Conservation (phyloP, 2,888 invertebrate genomes). For the Eupithecia exiguata region DNA sequence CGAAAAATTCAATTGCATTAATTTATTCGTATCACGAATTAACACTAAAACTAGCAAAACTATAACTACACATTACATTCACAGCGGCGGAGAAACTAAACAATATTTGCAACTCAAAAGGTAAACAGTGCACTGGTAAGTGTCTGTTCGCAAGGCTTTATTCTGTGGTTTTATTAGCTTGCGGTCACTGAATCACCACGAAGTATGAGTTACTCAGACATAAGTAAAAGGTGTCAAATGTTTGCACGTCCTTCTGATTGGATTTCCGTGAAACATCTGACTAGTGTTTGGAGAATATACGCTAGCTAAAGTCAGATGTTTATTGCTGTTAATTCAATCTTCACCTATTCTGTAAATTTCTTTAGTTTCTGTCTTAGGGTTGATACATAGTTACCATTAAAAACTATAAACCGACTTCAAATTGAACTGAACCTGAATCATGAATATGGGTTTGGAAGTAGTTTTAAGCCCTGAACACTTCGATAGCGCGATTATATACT, state of each 20-base stretch:
- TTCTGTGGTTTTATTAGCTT: constrained; percentile 9
- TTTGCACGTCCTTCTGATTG: constrained; percentile 34
- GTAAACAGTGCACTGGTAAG: background rate
- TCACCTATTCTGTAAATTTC: background rate
- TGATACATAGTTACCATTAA: too few relatives aligned
- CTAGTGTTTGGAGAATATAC: background rate
- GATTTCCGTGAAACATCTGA: constrained; percentile 17
- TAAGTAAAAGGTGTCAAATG: constrained; percentile 34
- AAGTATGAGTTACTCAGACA: constrained; percentile 55
- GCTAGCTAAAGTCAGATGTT: background rate
- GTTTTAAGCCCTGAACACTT: too few relatives aligned
- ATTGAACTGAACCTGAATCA: too few relatives aligned
- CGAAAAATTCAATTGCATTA: too few relatives aligned
- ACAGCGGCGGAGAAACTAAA: too few relatives aligned
- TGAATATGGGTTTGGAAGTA: too few relatives aligned
- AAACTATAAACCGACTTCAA: too few relatives aligned
- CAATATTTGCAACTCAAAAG: background rate
- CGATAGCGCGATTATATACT: too few relatives aligned
- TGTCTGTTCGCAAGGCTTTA: constrained; percentile 1
- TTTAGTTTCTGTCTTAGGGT: too few relatives aligned
- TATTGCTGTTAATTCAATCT: background rate
- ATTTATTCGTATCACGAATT: too few relatives aligned
- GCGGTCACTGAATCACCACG: constrained; percentile 60
- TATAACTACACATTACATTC: too few relatives aligned
- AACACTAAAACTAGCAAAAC: too few relatives aligned